These are phyloP conservation scores for Coenobita brevimanus DNA, from an alignment of 1,140 invertebrate species.

Conservation along the genomic window DNA sequence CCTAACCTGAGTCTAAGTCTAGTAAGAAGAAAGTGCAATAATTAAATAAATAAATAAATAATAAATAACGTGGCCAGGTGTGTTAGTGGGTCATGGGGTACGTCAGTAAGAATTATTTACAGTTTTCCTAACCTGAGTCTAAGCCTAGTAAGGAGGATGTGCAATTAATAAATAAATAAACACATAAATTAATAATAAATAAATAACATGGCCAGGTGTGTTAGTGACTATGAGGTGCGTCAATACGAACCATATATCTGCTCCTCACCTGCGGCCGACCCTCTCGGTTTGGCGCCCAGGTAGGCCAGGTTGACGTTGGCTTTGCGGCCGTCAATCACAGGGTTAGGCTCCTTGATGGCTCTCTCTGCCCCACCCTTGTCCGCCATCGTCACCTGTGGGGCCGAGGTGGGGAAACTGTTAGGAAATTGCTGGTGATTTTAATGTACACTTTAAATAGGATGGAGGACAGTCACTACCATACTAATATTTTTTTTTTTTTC, in stretches of 20 bases:
- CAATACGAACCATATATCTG: constrained; percentile 46
- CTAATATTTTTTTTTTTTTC: too few species aligned
- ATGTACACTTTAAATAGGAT: background rate
- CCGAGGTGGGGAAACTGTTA: background rate
- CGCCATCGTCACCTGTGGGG: constrained; percentile 94
- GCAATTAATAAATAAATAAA: background rate
- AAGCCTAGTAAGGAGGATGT: background rate
- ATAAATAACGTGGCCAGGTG: too few species aligned
- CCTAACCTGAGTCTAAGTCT: background rate
- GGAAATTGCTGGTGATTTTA: background rate
- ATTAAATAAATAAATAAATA: too few species aligned
- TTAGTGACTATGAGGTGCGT: background rate
- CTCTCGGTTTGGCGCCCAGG: constrained; percentile 95
- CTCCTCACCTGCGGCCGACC: constrained; percentile 71
- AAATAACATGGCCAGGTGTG: background rate
- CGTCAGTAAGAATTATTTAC: background rate
- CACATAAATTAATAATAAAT: background rate
- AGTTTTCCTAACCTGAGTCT: too few species aligned
- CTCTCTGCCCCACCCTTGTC: constrained; percentile 93
- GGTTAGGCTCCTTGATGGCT: constrained; percentile 98
- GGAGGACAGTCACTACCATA: background rate
- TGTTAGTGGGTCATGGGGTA: background rate
- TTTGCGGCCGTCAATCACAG: constrained; percentile 98
- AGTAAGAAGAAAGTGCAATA: too few species aligned
- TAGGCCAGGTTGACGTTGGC: constrained; percentile 99